These are phyloP conservation scores for Crepidodera aurea DNA, from an alignment of 2,888 invertebrate species.

Conservation along the genomic window DNA sequence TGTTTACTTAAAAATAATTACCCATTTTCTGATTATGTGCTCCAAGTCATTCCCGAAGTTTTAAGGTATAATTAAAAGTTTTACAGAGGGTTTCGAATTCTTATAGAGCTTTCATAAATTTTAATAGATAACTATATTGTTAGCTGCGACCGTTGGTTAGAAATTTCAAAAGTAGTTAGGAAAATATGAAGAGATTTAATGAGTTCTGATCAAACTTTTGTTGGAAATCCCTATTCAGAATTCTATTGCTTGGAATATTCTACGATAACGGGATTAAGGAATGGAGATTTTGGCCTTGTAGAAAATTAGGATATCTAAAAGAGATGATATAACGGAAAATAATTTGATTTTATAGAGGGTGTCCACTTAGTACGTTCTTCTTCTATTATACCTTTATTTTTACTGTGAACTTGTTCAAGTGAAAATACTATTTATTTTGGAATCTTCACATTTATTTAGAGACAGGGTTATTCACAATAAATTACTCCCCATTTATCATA, in stretches of 20 bases:
- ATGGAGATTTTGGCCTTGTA: not conserved
- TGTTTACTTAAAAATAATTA: too few species aligned
- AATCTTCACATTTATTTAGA: too few species aligned
- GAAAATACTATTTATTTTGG: too few species aligned
- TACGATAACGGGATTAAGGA: not conserved
- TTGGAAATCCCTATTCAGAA: constrained; percentile 2
- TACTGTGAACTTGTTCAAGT: too few species aligned
- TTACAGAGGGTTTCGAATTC: not conserved
- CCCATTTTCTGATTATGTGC: too few species aligned
- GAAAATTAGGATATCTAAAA: not conserved
- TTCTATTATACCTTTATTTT: too few species aligned
- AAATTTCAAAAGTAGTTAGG: constrained; percentile 21
- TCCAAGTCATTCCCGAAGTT: not conserved
- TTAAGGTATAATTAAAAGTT: constrained; percentile 18
- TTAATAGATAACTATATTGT: constrained; percentile 22
- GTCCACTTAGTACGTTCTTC: too few species aligned
- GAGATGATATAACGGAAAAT: too few species aligned
- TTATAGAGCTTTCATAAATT: constrained; percentile 6
- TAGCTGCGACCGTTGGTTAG: too few species aligned
- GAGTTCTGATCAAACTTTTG: constrained; percentile 13
- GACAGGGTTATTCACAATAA: too few species aligned
- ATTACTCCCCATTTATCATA: too few species aligned
- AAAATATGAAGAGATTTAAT: constrained; percentile 16
- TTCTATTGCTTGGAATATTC: not conserved
- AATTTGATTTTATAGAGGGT: too few species aligned